These are phyloP conservation scores for Leptura quadrifasciata DNA, from an alignment of 2,888 invertebrate species.

Conservation along the genomic window DNA sequence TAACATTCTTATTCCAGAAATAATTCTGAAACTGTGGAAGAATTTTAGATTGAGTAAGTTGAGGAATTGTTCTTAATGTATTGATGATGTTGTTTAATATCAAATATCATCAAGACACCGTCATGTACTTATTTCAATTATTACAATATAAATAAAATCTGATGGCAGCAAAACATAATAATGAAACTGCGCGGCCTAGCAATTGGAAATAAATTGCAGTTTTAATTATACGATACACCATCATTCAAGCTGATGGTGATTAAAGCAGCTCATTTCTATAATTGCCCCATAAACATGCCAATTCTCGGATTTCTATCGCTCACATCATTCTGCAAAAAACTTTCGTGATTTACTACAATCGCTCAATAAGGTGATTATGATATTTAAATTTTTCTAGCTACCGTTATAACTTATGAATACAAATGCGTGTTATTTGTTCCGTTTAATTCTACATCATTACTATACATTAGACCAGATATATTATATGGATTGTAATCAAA, in stretches of 20 bases:
- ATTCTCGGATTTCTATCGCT: conserved; percentile 60
- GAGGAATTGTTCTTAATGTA: no score
- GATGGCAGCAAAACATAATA: conserved; percentile 59
- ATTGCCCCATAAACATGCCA: conserved; percentile 73
- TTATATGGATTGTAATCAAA: no score
- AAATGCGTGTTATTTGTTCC: conserved; percentile 53
- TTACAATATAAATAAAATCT: not conserved
- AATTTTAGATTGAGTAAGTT: no score
- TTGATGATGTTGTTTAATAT: no score
- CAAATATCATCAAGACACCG: no score
- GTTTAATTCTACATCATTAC: conserved; percentile 55
- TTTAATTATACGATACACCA: conserved; percentile 71
- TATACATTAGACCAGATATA: conserved; percentile 53
- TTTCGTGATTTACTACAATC: conserved; percentile 59
- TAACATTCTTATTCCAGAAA: no score
- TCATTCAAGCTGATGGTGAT: conserved; percentile 71
- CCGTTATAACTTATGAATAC: conserved; percentile 50
- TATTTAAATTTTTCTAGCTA: conserved; percentile 55
- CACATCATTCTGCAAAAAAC: conserved; percentile 54
- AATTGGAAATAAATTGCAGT: conserved; percentile 71
- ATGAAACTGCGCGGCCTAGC: conserved; percentile 63
- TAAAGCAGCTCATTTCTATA: conserved; percentile 73
- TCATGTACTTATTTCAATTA: no score
- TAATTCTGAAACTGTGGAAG: no score
- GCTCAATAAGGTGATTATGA: conserved; percentile 54